A percentile compares a stretch with the other conserved stretches of the same genome.
Evolutionary conservation across 1,140 invertebrate species (phyloP).

Genomic region (Chelonus insularis): DNA sequence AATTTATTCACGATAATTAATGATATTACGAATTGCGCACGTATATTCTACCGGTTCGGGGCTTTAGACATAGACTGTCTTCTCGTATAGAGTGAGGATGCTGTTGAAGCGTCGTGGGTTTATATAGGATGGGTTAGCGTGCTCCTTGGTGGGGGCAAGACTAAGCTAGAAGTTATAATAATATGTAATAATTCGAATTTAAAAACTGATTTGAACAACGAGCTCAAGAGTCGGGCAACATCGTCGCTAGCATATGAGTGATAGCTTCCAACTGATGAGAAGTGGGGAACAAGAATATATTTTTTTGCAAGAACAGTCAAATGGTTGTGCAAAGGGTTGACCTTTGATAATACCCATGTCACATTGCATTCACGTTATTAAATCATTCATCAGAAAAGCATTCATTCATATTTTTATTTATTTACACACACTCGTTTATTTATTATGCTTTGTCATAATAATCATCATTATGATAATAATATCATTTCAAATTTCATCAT

Average conservation of each 20-base stretch:
- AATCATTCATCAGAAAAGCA: neutral
- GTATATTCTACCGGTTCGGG: constrained; percentile 35
- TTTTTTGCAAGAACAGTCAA: neutral
- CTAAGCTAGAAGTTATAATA: constrained; percentile 47
- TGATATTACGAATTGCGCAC: neutral
- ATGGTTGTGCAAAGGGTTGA: constrained; percentile 2
- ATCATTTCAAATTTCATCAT: no score
- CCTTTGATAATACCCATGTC: neutral
- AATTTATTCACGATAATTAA: neutral
- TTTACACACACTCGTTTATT: no score
- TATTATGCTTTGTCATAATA: no score
- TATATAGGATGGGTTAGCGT: constrained; percentile 53
- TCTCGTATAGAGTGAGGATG: constrained; percentile 53
- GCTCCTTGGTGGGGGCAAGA: constrained; percentile 37
- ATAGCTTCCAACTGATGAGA: neutral
- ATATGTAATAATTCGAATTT: constrained; percentile 39
- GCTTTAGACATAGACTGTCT: constrained; percentile 50
- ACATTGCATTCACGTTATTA: neutral
- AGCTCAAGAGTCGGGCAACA: neutral
- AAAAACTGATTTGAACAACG: constrained; percentile 32
- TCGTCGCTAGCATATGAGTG: neutral
- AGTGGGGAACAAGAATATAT: no score
- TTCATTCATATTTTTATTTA: neutral
- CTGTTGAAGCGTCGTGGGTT: constrained; percentile 46
- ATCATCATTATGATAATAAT: no score